Conservation (phyloP, 2,113 vertebrate genomes). For the Bucco capensis region DNA sequence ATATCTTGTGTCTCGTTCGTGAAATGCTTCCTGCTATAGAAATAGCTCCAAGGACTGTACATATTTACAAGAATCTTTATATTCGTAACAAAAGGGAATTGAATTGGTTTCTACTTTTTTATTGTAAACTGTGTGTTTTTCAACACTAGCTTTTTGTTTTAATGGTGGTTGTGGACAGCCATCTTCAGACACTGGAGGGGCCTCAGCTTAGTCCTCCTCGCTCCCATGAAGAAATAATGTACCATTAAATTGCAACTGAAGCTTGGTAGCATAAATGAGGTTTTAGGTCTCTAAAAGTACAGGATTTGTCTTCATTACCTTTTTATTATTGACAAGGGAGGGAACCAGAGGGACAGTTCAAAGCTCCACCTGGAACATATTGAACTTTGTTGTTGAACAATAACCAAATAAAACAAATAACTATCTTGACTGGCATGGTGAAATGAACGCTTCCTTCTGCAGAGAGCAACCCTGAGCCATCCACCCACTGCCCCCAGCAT, state of each 20-base stretch:
- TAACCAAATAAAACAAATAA: slow-evolving; percentile 77
- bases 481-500: background rate
- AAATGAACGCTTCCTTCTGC: slow-evolving; percentile 56
- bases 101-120: slow-evolving; percentile 88
- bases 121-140: slow-evolving; percentile 85
- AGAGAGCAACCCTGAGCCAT: background rate
- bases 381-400: slow-evolving; percentile 72
- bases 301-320: slow-evolving; percentile 76
- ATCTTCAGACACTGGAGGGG: slow-evolving; percentile 61
- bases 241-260: slow-evolving; percentile 54
- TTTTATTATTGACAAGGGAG: slow-evolving; percentile 73
- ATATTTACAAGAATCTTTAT: slow-evolving; percentile 87
- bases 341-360: slow-evolving; percentile 55
- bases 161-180: slow-evolving; percentile 68
- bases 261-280: slow-evolving; percentile 68
- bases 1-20: slow-evolving; percentile 74
- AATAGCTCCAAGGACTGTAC: slow-evolving; percentile 82
- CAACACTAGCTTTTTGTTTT: slow-evolving; percentile 78
- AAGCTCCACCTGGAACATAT: slow-evolving; percentile 61
- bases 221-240: slow-evolving; percentile 70
- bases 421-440: slow-evolving; percentile 57
- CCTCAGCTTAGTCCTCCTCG: slow-evolving; percentile 52
- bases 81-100: slow-evolving; percentile 84
- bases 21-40: slow-evolving; percentile 82
- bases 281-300: slow-evolving; percentile 68